Evolutionary conservation across 2,797 vertebrate species (phyloP).

Genomic region (Squalus acanthias): DNA sequence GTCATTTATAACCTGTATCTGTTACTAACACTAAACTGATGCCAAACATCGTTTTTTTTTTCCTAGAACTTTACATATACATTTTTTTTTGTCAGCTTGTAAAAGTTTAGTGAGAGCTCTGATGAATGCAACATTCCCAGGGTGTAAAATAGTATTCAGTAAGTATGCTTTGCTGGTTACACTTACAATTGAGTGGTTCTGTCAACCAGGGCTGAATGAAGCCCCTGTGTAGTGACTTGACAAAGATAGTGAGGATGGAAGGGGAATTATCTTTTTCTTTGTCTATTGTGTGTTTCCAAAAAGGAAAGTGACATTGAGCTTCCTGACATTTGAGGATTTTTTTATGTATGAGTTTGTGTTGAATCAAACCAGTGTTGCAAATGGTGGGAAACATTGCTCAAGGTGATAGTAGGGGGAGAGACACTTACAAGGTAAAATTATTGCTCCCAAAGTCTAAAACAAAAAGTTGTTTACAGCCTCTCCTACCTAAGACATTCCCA

Average conservation of each 20-base stretch:
- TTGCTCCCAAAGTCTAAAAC: not conserved
- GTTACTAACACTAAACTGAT: not conserved
- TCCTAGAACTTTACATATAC: not conserved
- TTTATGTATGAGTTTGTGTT: constrained; percentile 14
- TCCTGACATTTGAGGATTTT: not conserved
- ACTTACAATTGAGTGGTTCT: constrained; percentile 14
- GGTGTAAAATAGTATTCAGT: not conserved
- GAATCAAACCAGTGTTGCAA: not conserved
- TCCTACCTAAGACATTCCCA: not conserved
- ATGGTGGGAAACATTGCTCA: not conserved
- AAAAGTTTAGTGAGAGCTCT: not conserved
- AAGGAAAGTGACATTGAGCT: not conserved
- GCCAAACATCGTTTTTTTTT: not conserved
- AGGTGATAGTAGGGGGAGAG: not conserved
- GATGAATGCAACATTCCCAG: constrained; percentile 2
- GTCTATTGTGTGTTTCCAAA: not conserved
- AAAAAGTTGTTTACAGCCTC: not conserved
- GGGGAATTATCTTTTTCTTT: not conserved
- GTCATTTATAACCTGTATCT: not conserved
- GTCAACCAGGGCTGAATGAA: not conserved
- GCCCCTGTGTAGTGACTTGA: constrained; percentile 7
- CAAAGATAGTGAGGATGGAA: not conserved
- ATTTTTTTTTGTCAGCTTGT: not conserved
- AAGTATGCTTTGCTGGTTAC: constrained; percentile 5
- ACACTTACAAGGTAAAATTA: not conserved